Percentiles rank a stretch among this genome's conserved stretches.
These are phyloP conservation scores for Platycnemis pennipes DNA, from an alignment of 2,888 invertebrate species.

Conservation along the genomic window DNA sequence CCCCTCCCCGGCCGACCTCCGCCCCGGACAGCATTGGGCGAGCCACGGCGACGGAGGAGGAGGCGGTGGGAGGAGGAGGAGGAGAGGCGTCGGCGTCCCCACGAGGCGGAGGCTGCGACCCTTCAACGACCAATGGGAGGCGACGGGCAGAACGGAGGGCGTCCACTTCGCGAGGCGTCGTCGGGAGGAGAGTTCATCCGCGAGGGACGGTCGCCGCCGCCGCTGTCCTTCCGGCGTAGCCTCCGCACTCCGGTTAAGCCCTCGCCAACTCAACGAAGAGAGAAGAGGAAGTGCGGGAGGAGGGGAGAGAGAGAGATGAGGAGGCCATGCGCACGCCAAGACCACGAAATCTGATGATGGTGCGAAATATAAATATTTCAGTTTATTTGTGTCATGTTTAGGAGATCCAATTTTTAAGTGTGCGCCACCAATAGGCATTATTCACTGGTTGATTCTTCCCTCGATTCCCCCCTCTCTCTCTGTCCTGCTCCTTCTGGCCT, in stretches of 20 bases:
- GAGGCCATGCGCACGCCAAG: slow-evolving; percentile 46
- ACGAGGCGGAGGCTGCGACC: background rate
- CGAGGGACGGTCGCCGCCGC: background rate
- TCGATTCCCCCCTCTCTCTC: slow-evolving; percentile 19
- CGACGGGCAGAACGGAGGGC: background rate
- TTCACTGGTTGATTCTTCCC: slow-evolving; percentile 58
- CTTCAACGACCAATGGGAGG: too few species aligned
- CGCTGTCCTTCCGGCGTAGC: slow-evolving; percentile 19
- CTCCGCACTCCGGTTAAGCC: background rate
- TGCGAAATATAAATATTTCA: slow-evolving; percentile 60
- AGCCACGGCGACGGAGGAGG: background rate
- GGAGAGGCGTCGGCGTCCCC: background rate
- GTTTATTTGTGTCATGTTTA: slow-evolving; percentile 61
- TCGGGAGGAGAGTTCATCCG: background rate
- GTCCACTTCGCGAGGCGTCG: background rate
- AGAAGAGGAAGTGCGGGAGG: background rate
- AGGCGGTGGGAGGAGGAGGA: background rate
- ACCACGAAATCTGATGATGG: slow-evolving; percentile 51
- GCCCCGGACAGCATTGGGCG: background rate
- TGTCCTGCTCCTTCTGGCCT: background rate
- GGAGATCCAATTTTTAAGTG: slow-evolving; percentile 65
- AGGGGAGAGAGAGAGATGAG: background rate
- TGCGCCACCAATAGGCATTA: slow-evolving; percentile 54
- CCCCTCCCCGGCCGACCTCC: slow-evolving; percentile 20
- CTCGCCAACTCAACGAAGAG: slow-evolving; percentile 20